Conservation (phyloP, 2,113 vertebrate species). For the Herpetotheres cachinnans region DNA sequence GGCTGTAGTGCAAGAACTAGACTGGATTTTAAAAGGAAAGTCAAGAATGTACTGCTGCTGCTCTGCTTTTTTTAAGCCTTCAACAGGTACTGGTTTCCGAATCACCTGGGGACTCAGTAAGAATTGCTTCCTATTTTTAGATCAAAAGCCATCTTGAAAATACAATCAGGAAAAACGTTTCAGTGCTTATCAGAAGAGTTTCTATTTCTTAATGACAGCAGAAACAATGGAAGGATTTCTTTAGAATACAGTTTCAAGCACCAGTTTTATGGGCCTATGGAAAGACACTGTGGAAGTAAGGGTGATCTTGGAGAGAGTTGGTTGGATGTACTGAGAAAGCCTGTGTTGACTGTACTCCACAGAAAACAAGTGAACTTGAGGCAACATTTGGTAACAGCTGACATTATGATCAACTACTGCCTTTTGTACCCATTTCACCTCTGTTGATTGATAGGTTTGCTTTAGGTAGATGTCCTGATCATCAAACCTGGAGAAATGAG, state of each 20-base stretch:
- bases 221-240: neutral
- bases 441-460: neutral
- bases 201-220: neutral
- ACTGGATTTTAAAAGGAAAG: neutral
- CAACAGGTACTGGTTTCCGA: neutral
- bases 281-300: neutral
- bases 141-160: constrained; percentile 51
- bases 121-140: constrained; percentile 11
- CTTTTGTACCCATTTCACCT: neutral
- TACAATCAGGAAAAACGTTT: neutral
- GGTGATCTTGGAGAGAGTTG: neutral
- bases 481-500: neutral
- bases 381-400: neutral
- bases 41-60: neutral
- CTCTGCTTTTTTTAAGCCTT: neutral
- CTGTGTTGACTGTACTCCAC: neutral
- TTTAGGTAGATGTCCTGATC: neutral
- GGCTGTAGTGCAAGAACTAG: neutral
- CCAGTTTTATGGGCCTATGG: neutral
- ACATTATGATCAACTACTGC: neutral
- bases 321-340: neutral
- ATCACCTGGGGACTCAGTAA: neutral
- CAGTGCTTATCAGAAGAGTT: neutral
- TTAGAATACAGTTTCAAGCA: neutral
- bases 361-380: neutral